These are phyloP conservation scores for Hyposoter didymator DNA, from an alignment of 2,888 invertebrate genomes.

Conservation along the genomic window DNA sequence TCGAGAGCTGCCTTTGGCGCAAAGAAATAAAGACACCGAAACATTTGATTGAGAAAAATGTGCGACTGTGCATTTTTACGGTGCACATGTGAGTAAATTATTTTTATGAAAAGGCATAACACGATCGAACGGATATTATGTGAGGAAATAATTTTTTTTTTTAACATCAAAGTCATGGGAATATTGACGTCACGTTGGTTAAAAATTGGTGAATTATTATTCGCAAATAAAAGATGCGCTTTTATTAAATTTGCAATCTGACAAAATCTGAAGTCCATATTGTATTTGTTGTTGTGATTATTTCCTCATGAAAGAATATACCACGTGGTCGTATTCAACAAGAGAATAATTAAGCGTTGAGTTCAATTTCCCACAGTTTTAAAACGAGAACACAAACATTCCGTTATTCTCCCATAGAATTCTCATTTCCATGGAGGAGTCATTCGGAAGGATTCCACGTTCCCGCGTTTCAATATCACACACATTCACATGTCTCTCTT, in stretches of 20 bases:
- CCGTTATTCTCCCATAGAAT: slow-evolving; percentile 64
- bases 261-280: background rate
- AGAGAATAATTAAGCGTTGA: slow-evolving; percentile 61
- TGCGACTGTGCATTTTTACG: too few species aligned
- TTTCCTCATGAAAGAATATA: background rate
- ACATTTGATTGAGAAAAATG: slow-evolving; percentile 9
- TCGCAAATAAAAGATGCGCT: background rate
- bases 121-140: background rate
- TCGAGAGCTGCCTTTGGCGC: slow-evolving; percentile 8
- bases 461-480: slow-evolving; percentile 32
- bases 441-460: slow-evolving; percentile 45
- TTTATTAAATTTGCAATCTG: background rate
- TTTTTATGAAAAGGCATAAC: too few species aligned
- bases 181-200: background rate
- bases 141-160: background rate
- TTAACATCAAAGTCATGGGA: background rate
- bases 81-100: too few species aligned
- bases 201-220: background rate
- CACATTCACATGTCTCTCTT: background rate
- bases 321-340: slow-evolving; percentile 48
- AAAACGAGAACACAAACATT: slow-evolving; percentile 49
- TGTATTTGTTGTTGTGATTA: background rate
- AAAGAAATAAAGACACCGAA: slow-evolving; percentile 38
- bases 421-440: slow-evolving; percentile 53
- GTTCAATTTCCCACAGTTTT: slow-evolving; percentile 68